Conservation (phyloP, 2,888 invertebrate species). For the Eudiplozoon nipponicum region DNA sequence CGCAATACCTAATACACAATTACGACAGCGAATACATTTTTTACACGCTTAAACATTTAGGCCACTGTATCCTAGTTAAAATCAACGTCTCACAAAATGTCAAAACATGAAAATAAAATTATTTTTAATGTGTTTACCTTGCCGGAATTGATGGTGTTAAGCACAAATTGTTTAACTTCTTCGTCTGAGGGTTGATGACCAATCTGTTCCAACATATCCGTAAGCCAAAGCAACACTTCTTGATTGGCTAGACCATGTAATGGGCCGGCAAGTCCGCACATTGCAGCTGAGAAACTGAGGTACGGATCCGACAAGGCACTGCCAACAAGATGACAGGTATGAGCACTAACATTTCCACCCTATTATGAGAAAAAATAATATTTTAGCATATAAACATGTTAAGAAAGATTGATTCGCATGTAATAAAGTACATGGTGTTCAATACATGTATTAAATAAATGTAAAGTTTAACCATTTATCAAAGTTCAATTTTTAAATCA, state of each 20-base stretch:
- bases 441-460: too few relatives aligned
- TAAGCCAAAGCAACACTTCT: slow-evolving; percentile 62
- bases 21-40: too few relatives aligned
- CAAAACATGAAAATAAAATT: too few relatives aligned
- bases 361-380: slow-evolving; percentile 46
- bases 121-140: slow-evolving; percentile 30
- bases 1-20: too few relatives aligned
- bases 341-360: slow-evolving; percentile 77
- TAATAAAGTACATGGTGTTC: too few relatives aligned
- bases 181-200: slow-evolving; percentile 50
- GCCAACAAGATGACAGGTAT: slow-evolving; percentile 63
- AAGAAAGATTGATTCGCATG: slow-evolving; percentile 18
- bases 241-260: slow-evolving; percentile 79
- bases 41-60: too few relatives aligned
- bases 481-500: too few relatives aligned
- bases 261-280: slow-evolving; percentile 72
- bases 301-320: slow-evolving; percentile 73
- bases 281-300: slow-evolving; percentile 57
- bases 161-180: slow-evolving; percentile 68
- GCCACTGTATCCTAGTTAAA: too few relatives aligned
- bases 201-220: slow-evolving; percentile 51
- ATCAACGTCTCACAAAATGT: too few relatives aligned
- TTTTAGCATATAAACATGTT: slow-evolving; percentile 3
- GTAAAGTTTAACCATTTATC: too few relatives aligned
- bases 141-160: slow-evolving; percentile 72